A percentile compares a stretch with the other conserved stretches of the same genome.
Conservation (phyloP, 1,140 invertebrate genomes). For the Lepidotrigona ventralis region DNA sequence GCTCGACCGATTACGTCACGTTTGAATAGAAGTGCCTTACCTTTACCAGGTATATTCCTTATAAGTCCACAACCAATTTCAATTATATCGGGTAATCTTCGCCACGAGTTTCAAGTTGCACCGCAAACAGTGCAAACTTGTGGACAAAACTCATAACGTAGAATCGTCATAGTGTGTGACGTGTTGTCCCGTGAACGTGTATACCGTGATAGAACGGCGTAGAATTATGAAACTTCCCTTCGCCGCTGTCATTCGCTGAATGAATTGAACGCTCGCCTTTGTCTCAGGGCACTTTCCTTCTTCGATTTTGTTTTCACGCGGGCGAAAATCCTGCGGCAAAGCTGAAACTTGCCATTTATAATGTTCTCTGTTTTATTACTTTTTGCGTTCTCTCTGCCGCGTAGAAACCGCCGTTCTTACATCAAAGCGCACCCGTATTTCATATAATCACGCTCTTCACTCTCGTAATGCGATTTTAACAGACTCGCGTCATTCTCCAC, state of each 20-base stretch:
- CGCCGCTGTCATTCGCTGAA: not conserved
- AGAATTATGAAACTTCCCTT: slow-evolving; percentile 34
- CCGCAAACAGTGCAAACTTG: slow-evolving; percentile 21
- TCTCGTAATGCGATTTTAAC: not conserved
- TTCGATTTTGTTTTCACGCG: not conserved
- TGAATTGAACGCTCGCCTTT: not conserved
- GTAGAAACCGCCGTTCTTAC: not conserved
- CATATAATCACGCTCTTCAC: not conserved
- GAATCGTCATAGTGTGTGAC: not conserved
- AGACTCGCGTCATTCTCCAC: not conserved
- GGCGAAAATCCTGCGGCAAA: not conserved
- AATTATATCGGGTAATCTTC: slow-evolving; percentile 39
- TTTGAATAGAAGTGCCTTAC: not conserved
- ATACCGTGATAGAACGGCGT: not conserved
- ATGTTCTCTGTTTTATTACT: not conserved
- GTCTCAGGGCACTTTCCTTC: not conserved
- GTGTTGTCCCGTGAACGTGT: not conserved
- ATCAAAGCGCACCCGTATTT: not conserved
- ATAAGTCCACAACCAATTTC: slow-evolving; percentile 32
- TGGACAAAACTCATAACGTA: slow-evolving; percentile 27
- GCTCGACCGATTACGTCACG: not conserved
- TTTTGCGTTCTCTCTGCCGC: not conserved
- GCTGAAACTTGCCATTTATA: not conserved
- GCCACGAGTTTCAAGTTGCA: not conserved
- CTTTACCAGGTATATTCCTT: not conserved